These are phyloP conservation scores for Mionectes olivaceus DNA, from an alignment of 2,797 vertebrate genomes.

Conservation along the genomic window DNA sequence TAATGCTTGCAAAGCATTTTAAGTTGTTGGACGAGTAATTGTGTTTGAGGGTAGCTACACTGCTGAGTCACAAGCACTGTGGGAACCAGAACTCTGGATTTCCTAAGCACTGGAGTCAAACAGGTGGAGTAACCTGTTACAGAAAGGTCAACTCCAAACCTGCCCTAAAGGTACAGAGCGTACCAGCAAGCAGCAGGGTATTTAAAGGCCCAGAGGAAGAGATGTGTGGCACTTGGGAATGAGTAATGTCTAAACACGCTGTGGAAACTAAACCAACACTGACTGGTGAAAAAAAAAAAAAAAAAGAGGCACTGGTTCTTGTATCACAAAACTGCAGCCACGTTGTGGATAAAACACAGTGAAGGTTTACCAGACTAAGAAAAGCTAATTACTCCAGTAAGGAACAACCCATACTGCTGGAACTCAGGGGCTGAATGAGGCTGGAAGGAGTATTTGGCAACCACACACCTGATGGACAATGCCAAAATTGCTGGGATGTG, in stretches of 20 bases:
- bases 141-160: conserved; percentile 46
- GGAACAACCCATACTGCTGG: background rate
- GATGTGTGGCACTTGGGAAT: conserved; percentile 4
- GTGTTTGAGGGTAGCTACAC: conserved; percentile 20
- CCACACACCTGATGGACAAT: fast-evolving
- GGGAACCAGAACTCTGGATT: conserved; percentile 59
- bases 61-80: conserved; percentile 60
- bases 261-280: background rate
- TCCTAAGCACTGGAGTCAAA: conserved; percentile 38
- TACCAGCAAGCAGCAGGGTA: background rate
- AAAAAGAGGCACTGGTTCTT: background rate
- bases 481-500: background rate
- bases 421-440: background rate
- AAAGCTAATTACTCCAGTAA: background rate
- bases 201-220: conserved; percentile 42
- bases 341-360: background rate
- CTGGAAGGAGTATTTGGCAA: fast-evolving
- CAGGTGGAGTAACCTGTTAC: conserved; percentile 48
- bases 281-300: background rate
- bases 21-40: conserved; percentile 53
- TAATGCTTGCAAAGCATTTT: conserved; percentile 59
- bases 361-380: background rate
- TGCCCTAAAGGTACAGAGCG: conserved; percentile 11
- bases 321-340: background rate
- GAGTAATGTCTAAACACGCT: background rate